Evolutionary conservation across 2,888 invertebrate species (phyloP).

Genomic region (Monopis laevigella): DNA sequence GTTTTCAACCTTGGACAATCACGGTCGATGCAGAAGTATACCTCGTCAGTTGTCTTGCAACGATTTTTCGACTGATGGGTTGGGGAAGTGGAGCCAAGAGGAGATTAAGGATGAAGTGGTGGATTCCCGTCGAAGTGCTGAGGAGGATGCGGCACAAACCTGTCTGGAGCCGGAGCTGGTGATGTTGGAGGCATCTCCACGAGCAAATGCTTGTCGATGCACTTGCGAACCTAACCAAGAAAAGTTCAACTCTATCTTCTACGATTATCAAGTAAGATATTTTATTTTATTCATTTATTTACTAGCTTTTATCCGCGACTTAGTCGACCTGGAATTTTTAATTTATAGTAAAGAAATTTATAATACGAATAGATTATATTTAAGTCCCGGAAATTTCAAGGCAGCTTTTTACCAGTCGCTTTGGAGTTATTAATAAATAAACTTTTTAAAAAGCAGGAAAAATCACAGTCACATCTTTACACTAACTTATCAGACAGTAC

Average conservation of each 20-base stretch:
- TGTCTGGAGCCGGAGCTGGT: constrained; percentile 41
- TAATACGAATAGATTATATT: too few species aligned
- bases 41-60: constrained; percentile 60
- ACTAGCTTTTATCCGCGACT: too few species aligned
- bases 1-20: constrained; percentile 58
- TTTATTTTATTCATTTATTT: too few species aligned
- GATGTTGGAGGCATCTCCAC: constrained; percentile 30
- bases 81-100: constrained; percentile 4
- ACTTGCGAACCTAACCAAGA: constrained; percentile 44
- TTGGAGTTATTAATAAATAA: too few species aligned
- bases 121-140: constrained; percentile 12
- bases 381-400: too few species aligned
- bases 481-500: too few species aligned
- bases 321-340: too few species aligned
- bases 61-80: constrained; percentile 56
- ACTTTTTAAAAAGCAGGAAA: too few species aligned
- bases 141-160: constrained; percentile 13
- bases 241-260: constrained; percentile 49
- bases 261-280: constrained; percentile 53
- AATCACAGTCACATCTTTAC: too few species aligned
- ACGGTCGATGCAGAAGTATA: constrained; percentile 54
- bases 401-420: too few species aligned
- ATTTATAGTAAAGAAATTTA: too few species aligned
- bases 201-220: constrained; percentile 41
- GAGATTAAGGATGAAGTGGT: constrained; percentile 15